Conservation (phyloP, 2,797 vertebrate species). For the Mormyrops boulengeri region DNA sequence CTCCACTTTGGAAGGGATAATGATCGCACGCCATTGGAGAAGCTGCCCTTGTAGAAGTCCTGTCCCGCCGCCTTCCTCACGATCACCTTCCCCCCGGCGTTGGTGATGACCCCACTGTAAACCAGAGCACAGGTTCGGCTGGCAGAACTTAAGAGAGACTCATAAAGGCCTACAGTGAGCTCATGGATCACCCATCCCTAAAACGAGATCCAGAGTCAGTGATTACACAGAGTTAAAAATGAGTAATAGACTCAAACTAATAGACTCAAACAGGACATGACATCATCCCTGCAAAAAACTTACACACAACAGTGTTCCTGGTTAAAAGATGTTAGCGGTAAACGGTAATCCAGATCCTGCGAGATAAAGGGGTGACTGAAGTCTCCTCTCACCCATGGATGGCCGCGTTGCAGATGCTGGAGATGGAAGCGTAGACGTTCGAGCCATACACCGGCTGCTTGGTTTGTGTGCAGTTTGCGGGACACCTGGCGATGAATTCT, state of each 20-base stretch:
- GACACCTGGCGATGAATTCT: conserved; percentile 93
- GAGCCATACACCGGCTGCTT: conserved; percentile 88
- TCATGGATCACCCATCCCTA: not conserved
- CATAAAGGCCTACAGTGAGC: not conserved
- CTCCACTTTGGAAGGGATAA: conserved; percentile 86
- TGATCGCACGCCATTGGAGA: conserved; percentile 77
- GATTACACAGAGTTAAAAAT: not conserved
- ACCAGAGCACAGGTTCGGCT: not conserved
- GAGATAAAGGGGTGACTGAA: not conserved
- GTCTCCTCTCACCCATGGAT: conserved; percentile 78
- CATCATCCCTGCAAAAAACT: not conserved
- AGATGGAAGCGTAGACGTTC: conserved; percentile 84
- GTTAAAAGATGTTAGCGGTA: not conserved
- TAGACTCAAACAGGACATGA: not conserved
- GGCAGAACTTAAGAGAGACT: not conserved
- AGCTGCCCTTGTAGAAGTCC: conserved; percentile 78
- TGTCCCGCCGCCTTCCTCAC: conserved; percentile 87
- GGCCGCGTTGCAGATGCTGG: conserved; percentile 89
- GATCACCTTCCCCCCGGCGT: conserved; percentile 84
- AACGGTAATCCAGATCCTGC: not conserved
- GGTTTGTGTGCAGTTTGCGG: conserved; percentile 77
- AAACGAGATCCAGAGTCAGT: not conserved
- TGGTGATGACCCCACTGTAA: conserved; percentile 78
- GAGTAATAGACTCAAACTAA: not conserved
- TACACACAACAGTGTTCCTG: not conserved